Evolutionary conservation across 2,888 invertebrate species (phyloP), one percentile per base, ranked within the genome.

Genomic region (Frankliniella intonsa): DNA sequence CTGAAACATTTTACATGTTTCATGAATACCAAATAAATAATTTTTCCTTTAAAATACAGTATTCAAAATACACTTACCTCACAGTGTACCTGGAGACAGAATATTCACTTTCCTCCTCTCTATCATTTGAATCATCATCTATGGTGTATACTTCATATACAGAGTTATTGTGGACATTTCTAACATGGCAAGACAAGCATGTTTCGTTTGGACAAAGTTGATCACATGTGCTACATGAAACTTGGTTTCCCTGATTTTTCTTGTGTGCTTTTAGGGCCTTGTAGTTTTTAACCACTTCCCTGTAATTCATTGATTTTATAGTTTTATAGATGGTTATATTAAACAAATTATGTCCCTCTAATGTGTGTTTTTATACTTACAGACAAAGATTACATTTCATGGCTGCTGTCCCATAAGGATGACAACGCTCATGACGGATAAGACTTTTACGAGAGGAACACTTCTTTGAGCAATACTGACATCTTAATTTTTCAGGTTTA

Each of bases 51-150:
- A 38, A 2, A 38, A 38, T 38, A 38, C 38, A 25, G 8, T 25
- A 76, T 7, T 10, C 25, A 25, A 12, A 8, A 69, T 22, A 12
- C 22, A 22, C 69, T 22, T 69, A 76, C 69, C 69, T 25, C 25
- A 22, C 25, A 22, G 69, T 22, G 25, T 76, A 76, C 25, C 25
- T 76, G 38, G 38, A 38, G 5, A 38, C 38, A 38, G 5, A 38
- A 38, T 76, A 22, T 76, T 12, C 69, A 8, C 25, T 25, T 22
- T 69, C 69, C 69, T 25, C 25, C 7, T 76, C n/a, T 25, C 25
- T 25, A 76, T 76, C 69, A 76, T 76, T 76, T 22, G 69, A 76
- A 76, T 76, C 69, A 76, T 76, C 69, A 76, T 22, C 25, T 25
- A 76, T 5, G 25, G 12, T 76, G 25, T 76, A 76, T 12, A 25